Base-by-base conservation (phyloP, 2,888 invertebrate species). In the Neocrepidodera transversa region DNA sequence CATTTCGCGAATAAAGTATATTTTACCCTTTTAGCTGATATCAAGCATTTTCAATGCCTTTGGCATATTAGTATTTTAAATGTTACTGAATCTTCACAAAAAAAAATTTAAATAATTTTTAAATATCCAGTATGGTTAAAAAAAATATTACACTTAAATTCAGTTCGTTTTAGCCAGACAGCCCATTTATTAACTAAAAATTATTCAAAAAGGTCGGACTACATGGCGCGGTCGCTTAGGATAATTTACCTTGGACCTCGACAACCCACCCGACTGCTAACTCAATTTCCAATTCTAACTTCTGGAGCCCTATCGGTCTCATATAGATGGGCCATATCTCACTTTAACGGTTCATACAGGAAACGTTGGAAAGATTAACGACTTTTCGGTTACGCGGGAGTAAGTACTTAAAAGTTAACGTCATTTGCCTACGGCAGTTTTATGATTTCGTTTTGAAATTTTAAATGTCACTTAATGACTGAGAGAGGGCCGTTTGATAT, bases 341-440 rank as follows among this genome's bases (percentile, higher is more conserved):
- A 68, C 66, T 68, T 63, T 63, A 72, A 74, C 72, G 72, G 70
- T 71, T 68, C 68, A 67, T 71, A 67, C 70, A 70, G 73, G 73
- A 74, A 73, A 73, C 65, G 71, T 69, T 68, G 65, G 67, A 55
- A 65, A 73, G 72, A 74, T 72, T 74, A 73, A 74, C 72, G 71
- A 68, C 70, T 69, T 72, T 72, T 68, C 64, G 38, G 52, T 45
- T 20, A 51, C 38, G 36, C 65, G 65, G 65, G 63, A 60, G 61
- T 56, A 64, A 56, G 63, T 66, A 66, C 67, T 68, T 68, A 67
- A 68, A 68, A 68, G 55, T 62, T 62, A 62, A 58, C 55, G 55
- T 50, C 55, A 26, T 35, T 32, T 50, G 40, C 35, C 35, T 14
- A 40, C 51, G 56, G 48, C 49, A 61, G 51, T 62, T 62, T 58